These are phyloP conservation scores for Melanotus villosus DNA, from an alignment of 2,888 invertebrate genomes.

Conservation along the genomic window DNA sequence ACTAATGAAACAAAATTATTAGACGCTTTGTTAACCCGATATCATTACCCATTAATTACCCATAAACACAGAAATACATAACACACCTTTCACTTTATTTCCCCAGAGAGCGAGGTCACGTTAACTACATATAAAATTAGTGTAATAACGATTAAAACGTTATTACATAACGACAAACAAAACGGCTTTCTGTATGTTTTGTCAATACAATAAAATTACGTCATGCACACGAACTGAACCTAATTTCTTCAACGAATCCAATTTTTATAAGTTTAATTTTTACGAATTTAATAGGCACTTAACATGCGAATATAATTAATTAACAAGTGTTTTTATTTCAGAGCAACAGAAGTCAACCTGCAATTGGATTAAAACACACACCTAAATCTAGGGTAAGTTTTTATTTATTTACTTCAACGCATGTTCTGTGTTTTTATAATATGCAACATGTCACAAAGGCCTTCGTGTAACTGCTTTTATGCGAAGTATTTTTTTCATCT, in stretches of 20 bases:
- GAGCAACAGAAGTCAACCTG: conserved; percentile 79
- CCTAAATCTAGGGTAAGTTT: conserved; percentile 78
- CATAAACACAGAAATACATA: background rate
- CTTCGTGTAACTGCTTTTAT: no score
- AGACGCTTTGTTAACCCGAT: background rate
- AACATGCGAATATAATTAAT: background rate
- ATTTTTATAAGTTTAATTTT: no score
- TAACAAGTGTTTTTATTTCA: conserved; percentile 65
- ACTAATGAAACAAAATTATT: no score
- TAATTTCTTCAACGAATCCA: no score
- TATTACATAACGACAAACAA: background rate
- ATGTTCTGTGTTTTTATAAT: background rate
- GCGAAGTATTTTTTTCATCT: no score
- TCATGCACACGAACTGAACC: background rate
- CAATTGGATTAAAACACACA: conserved; percentile 77
- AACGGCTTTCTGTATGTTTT: no score
- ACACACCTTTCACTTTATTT: background rate
- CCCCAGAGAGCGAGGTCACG: background rate
- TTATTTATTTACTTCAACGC: no score
- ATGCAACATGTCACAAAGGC: conserved; percentile 3
- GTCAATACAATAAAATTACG: background rate
- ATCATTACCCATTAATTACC: background rate
- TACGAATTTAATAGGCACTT: no score
- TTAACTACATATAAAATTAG: background rate
- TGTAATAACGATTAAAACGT: background rate